These are phyloP conservation scores for Ceyx cyanopectus DNA, from an alignment of 2,113 vertebrate species.

Conservation along the genomic window DNA sequence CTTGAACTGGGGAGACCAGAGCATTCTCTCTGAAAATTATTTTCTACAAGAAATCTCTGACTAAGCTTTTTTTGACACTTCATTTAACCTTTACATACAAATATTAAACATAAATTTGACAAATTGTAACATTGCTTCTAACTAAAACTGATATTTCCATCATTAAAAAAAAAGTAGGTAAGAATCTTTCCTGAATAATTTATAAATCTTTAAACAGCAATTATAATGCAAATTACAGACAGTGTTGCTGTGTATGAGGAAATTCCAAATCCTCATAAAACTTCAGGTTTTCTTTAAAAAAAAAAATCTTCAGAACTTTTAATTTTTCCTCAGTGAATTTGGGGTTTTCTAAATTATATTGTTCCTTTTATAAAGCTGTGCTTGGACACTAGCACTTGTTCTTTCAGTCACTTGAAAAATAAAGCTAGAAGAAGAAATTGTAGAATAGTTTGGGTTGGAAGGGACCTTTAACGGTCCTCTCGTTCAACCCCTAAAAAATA, in stretches of 20 bases:
- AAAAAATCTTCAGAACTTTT: neutral
- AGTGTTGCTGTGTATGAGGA: neutral
- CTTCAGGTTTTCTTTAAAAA: neutral
- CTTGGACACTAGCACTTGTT: neutral
- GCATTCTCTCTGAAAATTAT: neutral
- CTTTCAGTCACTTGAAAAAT: neutral
- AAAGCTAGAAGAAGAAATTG: neutral
- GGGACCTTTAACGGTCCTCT: neutral
- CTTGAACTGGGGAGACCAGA: no score
- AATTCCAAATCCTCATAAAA: neutral
- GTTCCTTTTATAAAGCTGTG: neutral
- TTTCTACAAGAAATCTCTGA: neutral
- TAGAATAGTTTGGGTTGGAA: neutral
- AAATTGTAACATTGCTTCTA: neutral
- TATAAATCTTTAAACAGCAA: neutral
- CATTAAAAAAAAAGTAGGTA: neutral
- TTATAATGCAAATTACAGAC: neutral
- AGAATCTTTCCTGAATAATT: conserved; percentile 19
- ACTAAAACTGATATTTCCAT: neutral
- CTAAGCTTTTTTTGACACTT: conserved; percentile 9
- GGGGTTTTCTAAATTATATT: neutral
- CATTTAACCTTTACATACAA: conserved; percentile 15
- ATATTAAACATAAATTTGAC: neutral
- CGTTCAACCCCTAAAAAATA: neutral
- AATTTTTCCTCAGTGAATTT: neutral